Percentiles rank a stretch among this genome's conserved stretches.
phyloP scores from a whole-genome alignment of 2,888 invertebrate species.

The Monoplex corrugatus region DNA sequence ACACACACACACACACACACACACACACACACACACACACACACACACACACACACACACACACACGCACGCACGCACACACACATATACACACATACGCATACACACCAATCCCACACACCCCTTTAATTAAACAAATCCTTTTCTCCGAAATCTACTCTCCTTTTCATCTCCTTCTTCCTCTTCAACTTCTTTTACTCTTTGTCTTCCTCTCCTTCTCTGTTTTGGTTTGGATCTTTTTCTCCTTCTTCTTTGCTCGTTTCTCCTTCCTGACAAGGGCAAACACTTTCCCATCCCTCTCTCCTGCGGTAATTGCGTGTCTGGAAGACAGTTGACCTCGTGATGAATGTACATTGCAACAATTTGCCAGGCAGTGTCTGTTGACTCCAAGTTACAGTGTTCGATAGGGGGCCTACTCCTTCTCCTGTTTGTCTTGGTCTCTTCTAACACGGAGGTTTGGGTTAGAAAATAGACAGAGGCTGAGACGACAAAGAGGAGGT shows the following conservation, averaged over 20 bases:
- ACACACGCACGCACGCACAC: no score
- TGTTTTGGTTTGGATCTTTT: neutral
- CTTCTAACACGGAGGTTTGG: neutral
- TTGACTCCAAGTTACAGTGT: constrained; percentile 15
- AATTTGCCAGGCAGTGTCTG: constrained; percentile 22
- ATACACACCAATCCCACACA: no score
- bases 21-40: no score
- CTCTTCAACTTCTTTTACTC: neutral
- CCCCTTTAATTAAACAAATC: no score
- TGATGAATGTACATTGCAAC: constrained; percentile 37
- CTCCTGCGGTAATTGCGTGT: constrained; percentile 14
- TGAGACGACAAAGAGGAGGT: no score
- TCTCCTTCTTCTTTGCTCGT: neutral
- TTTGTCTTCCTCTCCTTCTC: neutral
- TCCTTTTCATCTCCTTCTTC: neutral
- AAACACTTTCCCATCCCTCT: constrained; percentile 34
- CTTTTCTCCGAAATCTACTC: neutral
- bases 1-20: no score
- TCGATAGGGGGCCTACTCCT: constrained; percentile 33
- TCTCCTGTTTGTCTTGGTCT: neutral
- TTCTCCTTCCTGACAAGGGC: neutral
- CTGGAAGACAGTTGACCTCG: constrained; percentile 38
- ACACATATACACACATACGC: no score
- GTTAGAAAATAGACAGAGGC: no score
- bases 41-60: no score